phyloP scores from a whole-genome alignment of 2,797 vertebrate species.

The Carduelis carduelis region DNA sequence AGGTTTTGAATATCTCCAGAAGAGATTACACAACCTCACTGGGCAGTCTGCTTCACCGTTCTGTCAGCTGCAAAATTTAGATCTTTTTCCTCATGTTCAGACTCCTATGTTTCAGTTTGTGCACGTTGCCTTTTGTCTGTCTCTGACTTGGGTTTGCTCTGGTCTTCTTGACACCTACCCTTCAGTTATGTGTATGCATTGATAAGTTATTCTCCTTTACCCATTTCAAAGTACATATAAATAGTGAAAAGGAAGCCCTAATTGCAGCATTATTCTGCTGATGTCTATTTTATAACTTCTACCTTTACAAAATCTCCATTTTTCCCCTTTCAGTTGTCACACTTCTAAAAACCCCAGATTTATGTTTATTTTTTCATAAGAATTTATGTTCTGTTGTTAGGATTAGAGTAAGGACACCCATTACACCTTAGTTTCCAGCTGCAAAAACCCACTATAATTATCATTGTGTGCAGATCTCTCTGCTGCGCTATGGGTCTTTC shows the following conservation, averaged over 20 bases:
- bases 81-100: not conserved
- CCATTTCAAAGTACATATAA: not conserved
- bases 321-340: conserved; percentile 1
- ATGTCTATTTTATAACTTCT: conserved; percentile 7
- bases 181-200: not conserved
- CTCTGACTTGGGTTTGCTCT: not conserved
- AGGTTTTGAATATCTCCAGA: not conserved
- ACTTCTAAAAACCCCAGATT: conserved; percentile 7
- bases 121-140: accelerated
- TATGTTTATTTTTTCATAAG: conserved; percentile 31
- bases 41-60: not conserved
- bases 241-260: not conserved
- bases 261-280: not conserved
- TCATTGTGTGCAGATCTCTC: not conserved
- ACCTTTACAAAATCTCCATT: not conserved
- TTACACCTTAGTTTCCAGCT: conserved; percentile 8
- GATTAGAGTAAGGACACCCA: not conserved
- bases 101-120: not conserved
- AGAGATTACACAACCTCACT: not conserved
- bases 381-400: not conserved
- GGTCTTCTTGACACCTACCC: not conserved
- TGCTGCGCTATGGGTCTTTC: conserved; percentile 8
- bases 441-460: conserved; percentile 1
- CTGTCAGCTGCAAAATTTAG: not conserved
- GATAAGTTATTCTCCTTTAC: not conserved